Evolutionary conservation across 2,888 invertebrate genomes (phyloP).

Genomic region (Andrena praecox): DNA sequence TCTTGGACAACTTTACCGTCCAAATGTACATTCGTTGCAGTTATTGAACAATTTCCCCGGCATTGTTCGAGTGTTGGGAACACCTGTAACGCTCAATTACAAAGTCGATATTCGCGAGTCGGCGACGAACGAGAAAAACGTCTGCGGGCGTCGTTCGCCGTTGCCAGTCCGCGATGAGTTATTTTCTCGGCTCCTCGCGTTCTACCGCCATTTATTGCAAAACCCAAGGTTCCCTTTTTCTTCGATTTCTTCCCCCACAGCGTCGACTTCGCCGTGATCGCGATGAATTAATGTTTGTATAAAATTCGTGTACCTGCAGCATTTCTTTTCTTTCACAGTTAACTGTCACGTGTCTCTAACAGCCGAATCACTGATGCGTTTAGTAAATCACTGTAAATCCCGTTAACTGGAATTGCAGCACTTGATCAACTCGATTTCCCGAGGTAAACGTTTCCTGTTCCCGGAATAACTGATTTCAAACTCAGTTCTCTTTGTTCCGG

Average conservation of each 20-base stretch:
- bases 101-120: slow-evolving; percentile 67
- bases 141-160: slow-evolving; percentile 20
- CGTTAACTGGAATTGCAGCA: not conserved
- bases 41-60: slow-evolving; percentile 79
- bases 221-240: slow-evolving; percentile 19
- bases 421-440: not conserved
- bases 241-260: not conserved
- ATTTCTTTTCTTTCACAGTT: not conserved
- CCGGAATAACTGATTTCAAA: too few relatives aligned
- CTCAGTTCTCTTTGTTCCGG: not conserved
- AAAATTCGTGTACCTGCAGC: not conserved
- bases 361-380: not conserved
- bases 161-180: slow-evolving; percentile 54
- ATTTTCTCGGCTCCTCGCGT: slow-evolving; percentile 30
- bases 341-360: not conserved
- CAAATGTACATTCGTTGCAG: slow-evolving; percentile 79
- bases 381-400: not conserved
- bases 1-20: slow-evolving; percentile 79
- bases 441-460: not conserved
- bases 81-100: slow-evolving; percentile 78
- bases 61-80: slow-evolving; percentile 71
- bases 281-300: slow-evolving; percentile 23
- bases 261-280: not conserved
- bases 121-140: slow-evolving; percentile 65
- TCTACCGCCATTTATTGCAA: slow-evolving; percentile 26